These are phyloP conservation scores for Kuschelorhynchus macadamiae DNA, from an alignment of 2,888 invertebrate genomes.

Conservation along the genomic window DNA sequence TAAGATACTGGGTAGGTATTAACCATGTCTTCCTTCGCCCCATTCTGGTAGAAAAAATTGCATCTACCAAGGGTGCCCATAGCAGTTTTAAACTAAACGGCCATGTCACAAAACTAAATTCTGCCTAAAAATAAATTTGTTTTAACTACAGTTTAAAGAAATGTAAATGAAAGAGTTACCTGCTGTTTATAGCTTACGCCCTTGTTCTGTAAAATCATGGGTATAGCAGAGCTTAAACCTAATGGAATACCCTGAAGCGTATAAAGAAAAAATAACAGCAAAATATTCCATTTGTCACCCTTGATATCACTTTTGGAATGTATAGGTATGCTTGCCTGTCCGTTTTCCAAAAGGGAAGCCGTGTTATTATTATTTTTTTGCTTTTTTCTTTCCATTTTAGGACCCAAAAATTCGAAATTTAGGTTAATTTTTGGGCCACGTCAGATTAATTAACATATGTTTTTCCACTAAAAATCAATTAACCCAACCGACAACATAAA, in stretches of 20 bases:
- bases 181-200: slow-evolving; percentile 96
- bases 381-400: slow-evolving; percentile 45
- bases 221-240: slow-evolving; percentile 93
- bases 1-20: slow-evolving; percentile 93
- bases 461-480: too few relatives aligned
- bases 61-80: slow-evolving; percentile 99
- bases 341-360: slow-evolving; percentile 40
- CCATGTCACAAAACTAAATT: slow-evolving; percentile 95
- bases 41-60: slow-evolving; percentile 85
- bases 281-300: slow-evolving; percentile 86
- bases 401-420: slow-evolving; percentile 6
- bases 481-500: too few relatives aligned
- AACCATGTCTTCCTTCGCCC: slow-evolving; percentile 97
- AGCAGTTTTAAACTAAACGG: slow-evolving; percentile 93
- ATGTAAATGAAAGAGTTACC: slow-evolving; percentile 69
- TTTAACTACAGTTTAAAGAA: too few relatives aligned
- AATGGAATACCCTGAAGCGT: slow-evolving; percentile 96
- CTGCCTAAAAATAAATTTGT: slow-evolving; percentile 72
- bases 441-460: slow-evolving; percentile 25
- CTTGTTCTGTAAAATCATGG: slow-evolving; percentile 94
- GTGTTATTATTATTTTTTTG: slow-evolving; percentile 22
- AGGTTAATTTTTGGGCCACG: slow-evolving; percentile 41
- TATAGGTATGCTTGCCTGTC: slow-evolving; percentile 22
- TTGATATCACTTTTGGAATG: slow-evolving; percentile 66
- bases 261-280: slow-evolving; percentile 91